phyloP scores from a whole-genome alignment of 1,140 invertebrate genomes.

The Hylaeus volcanicus region DNA sequence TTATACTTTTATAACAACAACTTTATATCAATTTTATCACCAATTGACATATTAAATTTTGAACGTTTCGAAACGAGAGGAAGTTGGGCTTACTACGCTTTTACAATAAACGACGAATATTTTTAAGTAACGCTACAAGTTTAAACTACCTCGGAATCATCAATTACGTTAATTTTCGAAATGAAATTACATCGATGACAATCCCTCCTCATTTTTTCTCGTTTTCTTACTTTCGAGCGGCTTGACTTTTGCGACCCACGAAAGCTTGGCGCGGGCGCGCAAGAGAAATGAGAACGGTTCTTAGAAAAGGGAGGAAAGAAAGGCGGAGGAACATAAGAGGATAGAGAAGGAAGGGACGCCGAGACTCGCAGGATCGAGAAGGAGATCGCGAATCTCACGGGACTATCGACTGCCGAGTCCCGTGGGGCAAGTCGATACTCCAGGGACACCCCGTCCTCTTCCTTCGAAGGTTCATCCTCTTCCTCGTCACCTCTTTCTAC shows the following conservation, averaged over 20 bases:
- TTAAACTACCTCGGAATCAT: neutral
- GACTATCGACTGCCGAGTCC: slow-evolving; percentile 80
- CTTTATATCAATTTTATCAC: no score
- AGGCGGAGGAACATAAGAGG: slow-evolving; percentile 29
- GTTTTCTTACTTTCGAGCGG: slow-evolving; percentile 31
- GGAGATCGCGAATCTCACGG: slow-evolving; percentile 76
- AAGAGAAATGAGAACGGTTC: slow-evolving; percentile 36
- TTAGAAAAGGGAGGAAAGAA: slow-evolving; percentile 44
- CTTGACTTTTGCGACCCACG: slow-evolving; percentile 48
- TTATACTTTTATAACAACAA: no score
- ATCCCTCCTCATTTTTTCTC: slow-evolving; percentile 10
- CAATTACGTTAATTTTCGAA: slow-evolving; percentile 10
- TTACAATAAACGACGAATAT: no score
- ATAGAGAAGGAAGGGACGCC: slow-evolving; percentile 15
- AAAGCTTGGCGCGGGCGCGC: slow-evolving; percentile 6
- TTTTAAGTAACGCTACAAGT: no score
- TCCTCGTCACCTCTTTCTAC: slow-evolving; percentile 72
- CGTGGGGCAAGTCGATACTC: slow-evolving; percentile 81
- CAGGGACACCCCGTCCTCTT: slow-evolving; percentile 72
- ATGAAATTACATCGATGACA: slow-evolving; percentile 29
- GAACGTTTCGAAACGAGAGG: no score
- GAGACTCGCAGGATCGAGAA: slow-evolving; percentile 52
- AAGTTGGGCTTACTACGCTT: no score
- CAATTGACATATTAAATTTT: no score
- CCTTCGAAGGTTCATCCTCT: slow-evolving; percentile 56